These are phyloP conservation scores for Tragulus kanchil DNA, from an alignment of 2,113 vertebrate species.

Conservation along the genomic window DNA sequence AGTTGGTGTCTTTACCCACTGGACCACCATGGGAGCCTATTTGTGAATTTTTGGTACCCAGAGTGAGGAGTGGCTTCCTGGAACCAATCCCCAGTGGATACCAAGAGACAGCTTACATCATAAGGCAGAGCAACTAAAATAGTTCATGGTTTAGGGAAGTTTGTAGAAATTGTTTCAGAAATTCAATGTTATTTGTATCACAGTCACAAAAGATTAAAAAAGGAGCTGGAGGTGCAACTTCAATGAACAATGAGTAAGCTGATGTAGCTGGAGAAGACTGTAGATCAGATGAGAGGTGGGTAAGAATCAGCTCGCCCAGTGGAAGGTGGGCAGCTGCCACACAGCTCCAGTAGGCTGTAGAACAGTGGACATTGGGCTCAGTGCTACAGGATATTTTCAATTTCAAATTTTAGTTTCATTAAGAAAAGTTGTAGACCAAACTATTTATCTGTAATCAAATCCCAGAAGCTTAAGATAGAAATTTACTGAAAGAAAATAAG, in stretches of 20 bases:
- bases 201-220: not conserved
- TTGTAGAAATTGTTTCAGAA: not conserved
- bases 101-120: not conserved
- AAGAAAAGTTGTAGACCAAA: not conserved
- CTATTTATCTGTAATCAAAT: not conserved
- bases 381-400: not conserved
- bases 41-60: not conserved
- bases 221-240: not conserved
- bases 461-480: not conserved
- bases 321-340: not conserved
- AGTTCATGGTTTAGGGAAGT: not conserved
- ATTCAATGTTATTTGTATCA: not conserved
- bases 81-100: not conserved
- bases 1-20: no score
- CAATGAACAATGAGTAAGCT: not conserved
- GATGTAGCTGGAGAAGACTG: not conserved
- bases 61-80: not conserved
- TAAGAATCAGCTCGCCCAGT: accelerated
- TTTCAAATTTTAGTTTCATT: not conserved
- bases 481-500: not conserved
- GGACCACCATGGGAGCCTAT: no score
- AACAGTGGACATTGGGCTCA: not conserved
- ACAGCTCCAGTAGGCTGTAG: accelerated
- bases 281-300: accelerated
- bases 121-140: not conserved